These are phyloP conservation scores for Lerista edwardsae DNA, from an alignment of 2,797 vertebrate species.

Conservation along the genomic window DNA sequence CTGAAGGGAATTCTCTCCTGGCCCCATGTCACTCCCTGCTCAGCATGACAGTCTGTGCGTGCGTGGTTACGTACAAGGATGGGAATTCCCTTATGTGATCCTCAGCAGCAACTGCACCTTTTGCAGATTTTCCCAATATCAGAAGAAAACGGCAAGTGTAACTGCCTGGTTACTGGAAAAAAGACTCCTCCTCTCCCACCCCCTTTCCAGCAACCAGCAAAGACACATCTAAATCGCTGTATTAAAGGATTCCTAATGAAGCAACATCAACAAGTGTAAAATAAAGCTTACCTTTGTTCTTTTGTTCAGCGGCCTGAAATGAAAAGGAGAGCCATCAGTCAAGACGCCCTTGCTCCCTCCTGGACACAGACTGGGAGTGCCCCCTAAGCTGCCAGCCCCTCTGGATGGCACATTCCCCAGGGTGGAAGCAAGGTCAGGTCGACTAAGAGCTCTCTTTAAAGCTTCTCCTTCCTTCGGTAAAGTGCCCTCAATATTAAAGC, in stretches of 20 bases:
- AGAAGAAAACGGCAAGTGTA: neutral
- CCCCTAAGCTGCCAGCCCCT: too few relatives aligned
- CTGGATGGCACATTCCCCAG: neutral
- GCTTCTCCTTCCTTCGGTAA: slow-evolving; percentile 39
- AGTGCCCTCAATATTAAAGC: slow-evolving; percentile 37
- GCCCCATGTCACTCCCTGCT: neutral
- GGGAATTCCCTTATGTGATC: neutral
- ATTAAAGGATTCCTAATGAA: slow-evolving; percentile 22
- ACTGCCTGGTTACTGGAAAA: too few relatives aligned
- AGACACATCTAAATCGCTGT: slow-evolving; percentile 13
- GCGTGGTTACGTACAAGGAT: neutral
- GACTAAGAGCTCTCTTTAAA: neutral
- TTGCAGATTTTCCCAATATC: neutral
- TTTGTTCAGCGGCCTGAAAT: slow-evolving; percentile 86
- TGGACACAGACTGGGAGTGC: neutral
- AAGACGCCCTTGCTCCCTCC: neutral
- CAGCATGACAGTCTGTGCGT: neutral
- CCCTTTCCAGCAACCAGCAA: neutral
- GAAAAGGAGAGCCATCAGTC: slow-evolving; percentile 54
- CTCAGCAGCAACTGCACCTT: too few relatives aligned
- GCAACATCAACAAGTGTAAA: slow-evolving; percentile 61
- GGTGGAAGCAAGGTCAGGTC: too few relatives aligned
- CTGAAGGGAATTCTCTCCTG: too few relatives aligned
- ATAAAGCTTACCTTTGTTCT: slow-evolving; percentile 82
- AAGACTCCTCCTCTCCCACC: neutral